Conservation (phyloP, 2,888 invertebrate genomes). For the Calliopum simillimum region DNA sequence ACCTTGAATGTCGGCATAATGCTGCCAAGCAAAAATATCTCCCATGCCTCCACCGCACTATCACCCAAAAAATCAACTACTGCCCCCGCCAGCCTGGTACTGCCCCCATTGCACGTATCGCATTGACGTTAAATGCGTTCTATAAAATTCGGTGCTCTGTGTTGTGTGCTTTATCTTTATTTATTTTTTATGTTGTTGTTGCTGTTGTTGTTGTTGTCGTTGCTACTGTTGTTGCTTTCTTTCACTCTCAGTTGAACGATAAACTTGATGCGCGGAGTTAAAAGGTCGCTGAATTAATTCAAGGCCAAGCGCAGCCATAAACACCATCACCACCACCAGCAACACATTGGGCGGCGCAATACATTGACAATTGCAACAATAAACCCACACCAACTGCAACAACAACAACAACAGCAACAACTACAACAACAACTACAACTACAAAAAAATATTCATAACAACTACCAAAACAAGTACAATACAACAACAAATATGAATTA, state of each 20-base stretch:
- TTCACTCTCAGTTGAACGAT: conserved; percentile 51
- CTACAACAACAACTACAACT: conserved; percentile 13
- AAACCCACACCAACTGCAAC: background rate
- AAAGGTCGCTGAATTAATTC: conserved; percentile 64
- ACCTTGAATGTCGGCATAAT: background rate
- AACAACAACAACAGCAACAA: conserved; percentile 10
- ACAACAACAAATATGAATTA: conserved; percentile 1
- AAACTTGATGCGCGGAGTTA: conserved; percentile 57
- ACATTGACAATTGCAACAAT: conserved; percentile 7
- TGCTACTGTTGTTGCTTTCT: conserved; percentile 24
- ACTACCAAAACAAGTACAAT: background rate
- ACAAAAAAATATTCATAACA: background rate
- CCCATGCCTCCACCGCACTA: background rate
- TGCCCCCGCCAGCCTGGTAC: background rate
- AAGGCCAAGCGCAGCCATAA: conserved; percentile 60
- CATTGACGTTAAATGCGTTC: conserved; percentile 7
- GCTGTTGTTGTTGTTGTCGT: conserved; percentile 15
- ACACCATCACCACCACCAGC: conserved; percentile 38
- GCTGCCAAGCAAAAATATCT: background rate
- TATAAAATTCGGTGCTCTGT: background rate
- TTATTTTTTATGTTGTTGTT: background rate
- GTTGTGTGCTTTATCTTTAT: background rate
- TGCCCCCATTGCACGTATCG: background rate
- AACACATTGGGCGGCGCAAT: conserved; percentile 32
- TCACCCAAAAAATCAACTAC: too few species aligned